A percentile compares a stretch with the other conserved stretches of the same genome.
Evolutionary conservation across 2,888 invertebrate species (phyloP).

Genomic region (Cybosia mesomella): DNA sequence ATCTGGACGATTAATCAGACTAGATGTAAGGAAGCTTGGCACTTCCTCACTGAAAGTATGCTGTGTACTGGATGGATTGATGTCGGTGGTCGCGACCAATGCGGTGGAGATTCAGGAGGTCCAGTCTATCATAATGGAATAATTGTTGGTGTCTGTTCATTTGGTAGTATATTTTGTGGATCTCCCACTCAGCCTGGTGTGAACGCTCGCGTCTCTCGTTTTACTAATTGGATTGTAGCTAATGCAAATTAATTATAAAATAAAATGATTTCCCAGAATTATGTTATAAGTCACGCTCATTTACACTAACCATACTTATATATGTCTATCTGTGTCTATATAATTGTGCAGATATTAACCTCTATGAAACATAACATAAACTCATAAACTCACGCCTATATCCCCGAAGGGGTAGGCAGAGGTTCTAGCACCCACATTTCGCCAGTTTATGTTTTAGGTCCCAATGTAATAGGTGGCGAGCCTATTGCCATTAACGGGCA

Average conservation of each 20-base stretch:
- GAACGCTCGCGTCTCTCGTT: slow-evolving; percentile 26
- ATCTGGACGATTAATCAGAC: slow-evolving; percentile 57
- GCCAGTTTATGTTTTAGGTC: too few relatives aligned
- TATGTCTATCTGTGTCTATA: too few relatives aligned
- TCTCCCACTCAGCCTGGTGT: slow-evolving; percentile 49
- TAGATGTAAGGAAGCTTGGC: slow-evolving; percentile 42
- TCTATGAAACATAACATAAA: too few relatives aligned
- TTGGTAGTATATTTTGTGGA: slow-evolving; percentile 56
- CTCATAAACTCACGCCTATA: too few relatives aligned
- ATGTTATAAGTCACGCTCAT: background rate
- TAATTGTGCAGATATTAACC: too few relatives aligned
- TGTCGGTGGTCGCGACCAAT: slow-evolving; percentile 59
- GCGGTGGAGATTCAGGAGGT: slow-evolving; percentile 62
- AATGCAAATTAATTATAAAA: slow-evolving; percentile 17
- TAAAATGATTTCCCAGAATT: background rate
- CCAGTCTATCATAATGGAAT: slow-evolving; percentile 61
- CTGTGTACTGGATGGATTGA: slow-evolving; percentile 63
- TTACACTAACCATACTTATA: background rate
- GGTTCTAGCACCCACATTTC: too few relatives aligned
- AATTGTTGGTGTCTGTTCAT: slow-evolving; percentile 63
- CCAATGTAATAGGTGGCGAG: too few relatives aligned
- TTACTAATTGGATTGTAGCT: slow-evolving; percentile 24
- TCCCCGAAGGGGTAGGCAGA: too few relatives aligned
- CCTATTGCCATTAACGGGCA: too few relatives aligned
- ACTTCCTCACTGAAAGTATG: slow-evolving; percentile 64